Percentiles rank a stretch among this genome's conserved stretches.
These are phyloP conservation scores for Coptodon rendalli DNA, from an alignment of 2,113 vertebrate species.

Conservation along the genomic window DNA sequence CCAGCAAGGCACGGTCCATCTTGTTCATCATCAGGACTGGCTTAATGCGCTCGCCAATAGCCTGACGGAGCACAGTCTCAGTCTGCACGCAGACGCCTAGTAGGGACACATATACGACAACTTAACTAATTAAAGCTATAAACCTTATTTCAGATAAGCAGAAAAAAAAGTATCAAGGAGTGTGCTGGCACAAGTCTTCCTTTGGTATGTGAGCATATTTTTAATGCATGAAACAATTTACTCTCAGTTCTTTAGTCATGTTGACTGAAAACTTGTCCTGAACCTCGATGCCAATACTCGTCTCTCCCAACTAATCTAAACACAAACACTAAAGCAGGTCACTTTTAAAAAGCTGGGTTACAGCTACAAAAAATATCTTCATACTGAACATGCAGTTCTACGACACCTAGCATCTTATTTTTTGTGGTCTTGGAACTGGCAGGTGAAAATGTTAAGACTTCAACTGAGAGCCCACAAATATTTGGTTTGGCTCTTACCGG, in stretches of 20 bases:
- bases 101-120: background rate
- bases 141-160: background rate
- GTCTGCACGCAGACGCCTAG: constrained; percentile 94
- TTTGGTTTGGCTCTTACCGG: constrained; percentile 72
- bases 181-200: background rate
- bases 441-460: background rate
- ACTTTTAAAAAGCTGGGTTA: background rate
- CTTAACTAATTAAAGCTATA: background rate
- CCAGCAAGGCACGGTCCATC: constrained; percentile 93
- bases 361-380: background rate
- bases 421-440: background rate
- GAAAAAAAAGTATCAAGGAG: background rate
- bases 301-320: background rate
- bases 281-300: background rate
- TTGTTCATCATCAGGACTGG: constrained; percentile 99
- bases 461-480: background rate
- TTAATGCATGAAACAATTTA: background rate
- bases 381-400: background rate
- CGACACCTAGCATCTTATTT: background rate
- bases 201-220: background rate
- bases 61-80: constrained; percentile 92
- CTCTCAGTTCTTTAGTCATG: background rate
- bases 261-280: background rate
- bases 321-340: background rate
- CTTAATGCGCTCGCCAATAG: constrained; percentile 91